These are phyloP conservation scores for Acrossocheilus fasciatus DNA, from an alignment of 2,797 vertebrate species.

Conservation along the genomic window DNA sequence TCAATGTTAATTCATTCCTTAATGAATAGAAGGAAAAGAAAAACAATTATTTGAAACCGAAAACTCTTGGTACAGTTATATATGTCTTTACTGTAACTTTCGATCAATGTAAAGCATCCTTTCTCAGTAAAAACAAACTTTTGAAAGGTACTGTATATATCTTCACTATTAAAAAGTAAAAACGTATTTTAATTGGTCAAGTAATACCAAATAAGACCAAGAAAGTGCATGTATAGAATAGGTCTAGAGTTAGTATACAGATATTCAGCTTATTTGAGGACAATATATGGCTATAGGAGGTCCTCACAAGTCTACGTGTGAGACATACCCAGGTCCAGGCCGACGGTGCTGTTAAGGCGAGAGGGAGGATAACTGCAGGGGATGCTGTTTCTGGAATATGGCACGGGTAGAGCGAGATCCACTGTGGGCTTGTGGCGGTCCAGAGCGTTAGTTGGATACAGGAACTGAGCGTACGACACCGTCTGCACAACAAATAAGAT, in stretches of 20 bases:
- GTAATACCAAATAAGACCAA: constrained; percentile 4
- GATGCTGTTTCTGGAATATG: constrained; percentile 76
- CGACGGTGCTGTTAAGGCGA: constrained; percentile 67
- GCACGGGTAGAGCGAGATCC: constrained; percentile 71
- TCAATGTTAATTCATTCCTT: not conserved
- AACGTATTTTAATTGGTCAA: not conserved
- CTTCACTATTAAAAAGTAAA: not conserved
- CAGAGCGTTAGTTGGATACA: constrained; percentile 93
- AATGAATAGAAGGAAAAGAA: not conserved
- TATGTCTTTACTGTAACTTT: not conserved
- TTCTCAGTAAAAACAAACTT: not conserved
- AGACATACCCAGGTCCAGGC: constrained; percentile 73
- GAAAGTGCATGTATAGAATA: not conserved
- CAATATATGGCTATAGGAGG: not conserved
- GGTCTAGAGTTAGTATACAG: not conserved
- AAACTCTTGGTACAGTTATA: not conserved
- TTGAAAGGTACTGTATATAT: not conserved
- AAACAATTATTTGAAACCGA: not conserved
- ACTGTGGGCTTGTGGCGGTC: constrained; percentile 82
- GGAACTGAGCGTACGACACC: constrained; percentile 94
- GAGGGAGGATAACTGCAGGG: constrained; percentile 75
- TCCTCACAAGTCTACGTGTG: not conserved
- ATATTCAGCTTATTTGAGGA: not conserved
- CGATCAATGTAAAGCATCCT: not conserved
- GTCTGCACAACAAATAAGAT: constrained; percentile 77